Conservation (phyloP, 2,888 invertebrate genomes). For the Mythimna albipuncta region DNA sequence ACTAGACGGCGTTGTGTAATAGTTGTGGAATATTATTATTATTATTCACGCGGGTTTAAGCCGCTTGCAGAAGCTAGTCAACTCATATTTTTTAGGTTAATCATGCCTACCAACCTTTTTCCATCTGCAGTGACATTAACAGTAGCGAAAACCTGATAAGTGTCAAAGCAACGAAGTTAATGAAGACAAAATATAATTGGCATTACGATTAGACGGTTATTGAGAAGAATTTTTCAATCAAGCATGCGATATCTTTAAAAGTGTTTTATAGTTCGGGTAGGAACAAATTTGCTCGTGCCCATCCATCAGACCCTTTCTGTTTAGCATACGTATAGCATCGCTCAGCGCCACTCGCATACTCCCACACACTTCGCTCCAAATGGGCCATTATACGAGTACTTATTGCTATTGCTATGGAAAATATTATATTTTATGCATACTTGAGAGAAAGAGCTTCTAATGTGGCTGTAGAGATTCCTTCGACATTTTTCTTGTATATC, state of each 20-base stretch:
- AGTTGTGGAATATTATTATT: no score
- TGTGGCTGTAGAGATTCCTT: slow-evolving; percentile 25
- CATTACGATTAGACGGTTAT: not conserved
- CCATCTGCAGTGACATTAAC: not conserved
- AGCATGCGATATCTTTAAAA: slow-evolving; percentile 12
- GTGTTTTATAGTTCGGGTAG: slow-evolving; percentile 29
- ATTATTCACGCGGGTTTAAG: no score
- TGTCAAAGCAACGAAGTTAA: not conserved
- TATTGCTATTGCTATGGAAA: slow-evolving; percentile 60
- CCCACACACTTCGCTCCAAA: slow-evolving; percentile 62
- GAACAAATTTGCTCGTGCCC: slow-evolving; percentile 69
- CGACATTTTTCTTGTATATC: slow-evolving; percentile 2
- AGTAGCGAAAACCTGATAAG: not conserved
- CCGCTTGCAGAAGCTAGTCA: no score
- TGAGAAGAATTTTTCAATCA: slow-evolving; percentile 18
- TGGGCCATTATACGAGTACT: slow-evolving; percentile 61
- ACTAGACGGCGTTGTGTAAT: no score
- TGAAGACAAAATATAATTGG: not conserved
- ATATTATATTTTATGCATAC: slow-evolving; percentile 56
- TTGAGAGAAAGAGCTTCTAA: slow-evolving; percentile 48
- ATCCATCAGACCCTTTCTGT: slow-evolving; percentile 77
- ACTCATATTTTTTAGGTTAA: not conserved
- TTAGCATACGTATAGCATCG: slow-evolving; percentile 85
- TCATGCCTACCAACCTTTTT: no score
- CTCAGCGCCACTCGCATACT: slow-evolving; percentile 72